phyloP scores from a whole-genome alignment of 1,140 invertebrate genomes.

The Linepithema humile region DNA sequence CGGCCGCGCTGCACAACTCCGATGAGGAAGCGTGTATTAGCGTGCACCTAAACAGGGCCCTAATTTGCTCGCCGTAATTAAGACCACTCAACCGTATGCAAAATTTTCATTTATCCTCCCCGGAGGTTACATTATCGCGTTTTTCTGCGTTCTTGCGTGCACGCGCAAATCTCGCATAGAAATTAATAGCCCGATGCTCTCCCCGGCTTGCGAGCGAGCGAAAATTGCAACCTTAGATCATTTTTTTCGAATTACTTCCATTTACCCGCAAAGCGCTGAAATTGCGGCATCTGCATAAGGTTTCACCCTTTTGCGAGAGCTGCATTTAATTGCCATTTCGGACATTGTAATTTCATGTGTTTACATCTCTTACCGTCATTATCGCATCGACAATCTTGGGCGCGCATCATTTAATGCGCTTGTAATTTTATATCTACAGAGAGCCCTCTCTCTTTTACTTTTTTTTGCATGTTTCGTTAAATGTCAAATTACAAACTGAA shows the following conservation, averaged over 20 bases:
- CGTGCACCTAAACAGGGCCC: slow-evolving; percentile 29
- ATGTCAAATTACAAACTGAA: neutral
- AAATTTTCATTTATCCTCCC: slow-evolving; percentile 35
- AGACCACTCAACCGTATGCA: slow-evolving; percentile 26
- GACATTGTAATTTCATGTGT: neutral
- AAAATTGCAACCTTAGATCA: slow-evolving; percentile 41
- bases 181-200: slow-evolving; percentile 48
- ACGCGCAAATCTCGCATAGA: slow-evolving; percentile 29
- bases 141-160: slow-evolving; percentile 19
- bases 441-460: neutral
- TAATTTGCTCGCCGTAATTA: slow-evolving; percentile 47
- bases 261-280: slow-evolving; percentile 36
- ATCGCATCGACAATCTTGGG: neutral
- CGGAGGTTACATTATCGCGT: neutral
- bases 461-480: neutral
- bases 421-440: neutral
- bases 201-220: slow-evolving; percentile 32
- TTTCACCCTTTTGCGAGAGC: neutral
- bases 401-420: neutral
- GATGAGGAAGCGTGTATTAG: slow-evolving; percentile 20
- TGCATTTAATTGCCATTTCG: slow-evolving; percentile 29
- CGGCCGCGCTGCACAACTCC: slow-evolving; percentile 13
- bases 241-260: slow-evolving; percentile 35
- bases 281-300: slow-evolving; percentile 35
- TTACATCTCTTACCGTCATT: neutral